These are phyloP conservation scores for Heliconius sara DNA, from an alignment of 2,888 invertebrate genomes.

Conservation along the genomic window DNA sequence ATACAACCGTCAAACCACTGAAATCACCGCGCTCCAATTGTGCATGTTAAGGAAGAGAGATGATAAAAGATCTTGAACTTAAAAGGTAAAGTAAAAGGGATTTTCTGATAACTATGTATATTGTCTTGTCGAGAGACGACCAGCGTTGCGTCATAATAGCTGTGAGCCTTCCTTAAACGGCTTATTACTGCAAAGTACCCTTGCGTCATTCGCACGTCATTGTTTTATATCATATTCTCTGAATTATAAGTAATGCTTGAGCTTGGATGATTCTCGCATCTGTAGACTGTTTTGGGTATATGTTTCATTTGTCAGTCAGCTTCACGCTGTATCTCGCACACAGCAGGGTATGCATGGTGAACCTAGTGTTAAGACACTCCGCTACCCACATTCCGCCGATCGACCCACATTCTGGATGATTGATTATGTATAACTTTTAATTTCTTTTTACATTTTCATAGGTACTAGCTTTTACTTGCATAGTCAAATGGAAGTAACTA, in stretches of 20 bases:
- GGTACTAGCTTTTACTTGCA: too few relatives aligned
- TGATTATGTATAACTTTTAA: too few relatives aligned
- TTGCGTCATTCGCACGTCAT: slow-evolving; percentile 1
- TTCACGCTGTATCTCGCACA: too few relatives aligned
- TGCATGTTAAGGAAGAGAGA: neutral
- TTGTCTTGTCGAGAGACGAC: slow-evolving; percentile 3
- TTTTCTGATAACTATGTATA: neutral
- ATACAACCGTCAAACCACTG: neutral
- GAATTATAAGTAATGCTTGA: neutral
- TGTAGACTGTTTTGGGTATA: too few relatives aligned
- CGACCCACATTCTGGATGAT: too few relatives aligned
- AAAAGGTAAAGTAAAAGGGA: slow-evolving; percentile 7
- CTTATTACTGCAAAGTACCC: neutral
- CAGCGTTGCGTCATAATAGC: slow-evolving; percentile 10
- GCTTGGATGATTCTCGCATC: too few relatives aligned
- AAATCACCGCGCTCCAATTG: neutral
- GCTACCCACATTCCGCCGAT: too few relatives aligned
- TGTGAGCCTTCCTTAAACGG: slow-evolving; percentile 10
- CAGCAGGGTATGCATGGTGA: too few relatives aligned
- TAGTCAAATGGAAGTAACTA: too few relatives aligned
- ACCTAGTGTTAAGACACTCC: too few relatives aligned
- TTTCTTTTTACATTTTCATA: too few relatives aligned
- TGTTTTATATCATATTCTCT: slow-evolving; percentile 12
- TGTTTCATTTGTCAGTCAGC: too few relatives aligned
- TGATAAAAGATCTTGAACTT: neutral